Evolutionary conservation across 2,888 invertebrate species (phyloP).

Genomic region (Harpagoxenus sublaevis): DNA sequence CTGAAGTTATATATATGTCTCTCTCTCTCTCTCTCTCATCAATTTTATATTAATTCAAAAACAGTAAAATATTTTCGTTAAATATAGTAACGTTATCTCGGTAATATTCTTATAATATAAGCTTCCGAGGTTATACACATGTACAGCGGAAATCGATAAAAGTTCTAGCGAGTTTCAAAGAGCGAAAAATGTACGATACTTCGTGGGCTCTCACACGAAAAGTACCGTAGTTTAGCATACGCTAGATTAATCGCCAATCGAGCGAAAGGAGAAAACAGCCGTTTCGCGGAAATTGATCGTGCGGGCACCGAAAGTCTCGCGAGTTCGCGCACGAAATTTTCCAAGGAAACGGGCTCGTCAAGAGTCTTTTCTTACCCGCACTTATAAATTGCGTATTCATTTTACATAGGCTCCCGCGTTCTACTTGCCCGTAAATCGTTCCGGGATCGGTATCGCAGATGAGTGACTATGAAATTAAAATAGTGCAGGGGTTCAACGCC

Average conservation of each 20-base stretch:
- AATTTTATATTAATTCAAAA: constrained; percentile 16
- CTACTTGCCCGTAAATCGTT: neutral
- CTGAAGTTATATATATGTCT: neutral
- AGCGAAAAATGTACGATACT: constrained; percentile 5
- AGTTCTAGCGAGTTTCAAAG: neutral
- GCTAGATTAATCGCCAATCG: constrained; percentile 22
- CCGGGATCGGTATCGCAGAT: neutral
- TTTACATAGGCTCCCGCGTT: neutral
- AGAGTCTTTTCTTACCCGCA: neutral
- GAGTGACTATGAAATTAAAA: neutral
- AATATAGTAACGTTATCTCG: neutral
- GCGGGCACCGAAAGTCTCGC: neutral
- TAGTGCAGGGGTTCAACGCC: neutral
- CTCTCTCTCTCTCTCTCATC: neutral
- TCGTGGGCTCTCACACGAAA: neutral
- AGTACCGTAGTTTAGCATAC: neutral
- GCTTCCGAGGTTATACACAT: neutral
- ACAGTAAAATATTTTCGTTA: neutral
- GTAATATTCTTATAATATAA: neutral
- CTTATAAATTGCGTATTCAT: neutral
- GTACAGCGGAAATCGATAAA: neutral
- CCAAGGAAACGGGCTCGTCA: neutral
- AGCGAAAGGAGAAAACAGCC: constrained; percentile 10
- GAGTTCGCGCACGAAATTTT: constrained; percentile 8
- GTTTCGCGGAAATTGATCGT: constrained; percentile 2